phyloP scores from a whole-genome alignment of 2,113 vertebrate species.

The Mystacornis crossleyi region DNA sequence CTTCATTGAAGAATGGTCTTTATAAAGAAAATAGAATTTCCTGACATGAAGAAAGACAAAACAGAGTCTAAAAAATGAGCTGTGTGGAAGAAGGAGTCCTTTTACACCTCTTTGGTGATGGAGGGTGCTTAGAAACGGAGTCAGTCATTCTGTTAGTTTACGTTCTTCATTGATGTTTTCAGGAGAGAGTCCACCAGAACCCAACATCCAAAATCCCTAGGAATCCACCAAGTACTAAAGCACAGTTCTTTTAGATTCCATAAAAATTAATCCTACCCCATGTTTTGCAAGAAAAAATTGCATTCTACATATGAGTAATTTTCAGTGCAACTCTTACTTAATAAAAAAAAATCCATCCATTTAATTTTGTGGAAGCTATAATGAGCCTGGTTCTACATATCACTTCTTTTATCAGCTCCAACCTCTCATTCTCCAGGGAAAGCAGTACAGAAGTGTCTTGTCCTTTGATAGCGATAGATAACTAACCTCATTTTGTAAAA shows the following conservation, averaged over 20 bases:
- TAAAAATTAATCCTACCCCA: neutral
- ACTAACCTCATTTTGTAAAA: constrained; percentile 55
- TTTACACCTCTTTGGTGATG: neutral
- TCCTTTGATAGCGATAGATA: constrained; percentile 34
- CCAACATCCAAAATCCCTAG: neutral
- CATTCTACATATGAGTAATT: neutral
- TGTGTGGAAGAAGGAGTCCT: neutral
- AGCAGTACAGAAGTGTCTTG: constrained; percentile 45
- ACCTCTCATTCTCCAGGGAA: constrained; percentile 16
- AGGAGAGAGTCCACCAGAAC: neutral
- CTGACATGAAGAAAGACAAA: neutral
- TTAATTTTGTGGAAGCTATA: constrained; percentile 2
- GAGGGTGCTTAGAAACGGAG: neutral
- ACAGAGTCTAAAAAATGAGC: neutral
- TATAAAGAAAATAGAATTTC: neutral
- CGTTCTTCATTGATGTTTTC: neutral
- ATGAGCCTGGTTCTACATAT: constrained; percentile 2
- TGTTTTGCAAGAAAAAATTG: neutral
- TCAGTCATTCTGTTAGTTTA: neutral
- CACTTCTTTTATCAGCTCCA: constrained; percentile 15
- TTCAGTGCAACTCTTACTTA: neutral
- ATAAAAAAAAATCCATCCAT: neutral
- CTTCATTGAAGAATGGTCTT: neutral
- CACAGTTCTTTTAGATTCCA: neutral
- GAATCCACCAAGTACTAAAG: neutral